A percentile compares a stretch with the other conserved stretches of the same genome.
These are phyloP conservation scores for Latrodectus geometricus DNA, from an alignment of 1,140 invertebrate species.

Conservation along the genomic window DNA sequence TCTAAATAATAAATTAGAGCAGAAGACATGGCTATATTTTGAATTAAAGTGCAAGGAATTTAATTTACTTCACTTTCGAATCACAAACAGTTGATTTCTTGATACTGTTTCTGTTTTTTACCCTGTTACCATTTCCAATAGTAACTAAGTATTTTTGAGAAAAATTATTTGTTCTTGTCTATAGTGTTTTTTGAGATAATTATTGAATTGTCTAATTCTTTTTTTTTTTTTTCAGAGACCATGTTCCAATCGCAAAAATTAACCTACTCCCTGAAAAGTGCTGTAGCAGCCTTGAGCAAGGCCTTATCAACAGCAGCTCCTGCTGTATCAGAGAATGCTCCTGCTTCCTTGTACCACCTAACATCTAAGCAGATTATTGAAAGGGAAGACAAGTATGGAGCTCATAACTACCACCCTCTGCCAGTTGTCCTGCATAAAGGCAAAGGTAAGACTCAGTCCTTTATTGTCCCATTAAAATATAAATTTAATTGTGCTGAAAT, in stretches of 20 bases:
- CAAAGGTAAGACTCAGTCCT: constrained; percentile 76
- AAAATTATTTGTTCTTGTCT: too few relatives aligned
- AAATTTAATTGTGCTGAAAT: constrained; percentile 5
- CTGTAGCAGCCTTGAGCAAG: background rate
- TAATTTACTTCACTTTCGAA: too few relatives aligned
- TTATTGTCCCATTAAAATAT: constrained; percentile 21
- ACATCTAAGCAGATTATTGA: constrained; percentile 73
- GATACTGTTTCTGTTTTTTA: too few relatives aligned
- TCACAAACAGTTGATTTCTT: too few relatives aligned
- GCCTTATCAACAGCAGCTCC: constrained; percentile 10
- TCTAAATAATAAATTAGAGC: too few relatives aligned
- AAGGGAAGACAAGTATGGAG: constrained; percentile 88
- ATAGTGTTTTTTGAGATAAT: too few relatives aligned
- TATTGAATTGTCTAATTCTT: too few relatives aligned
- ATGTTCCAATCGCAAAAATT: constrained; percentile 8
- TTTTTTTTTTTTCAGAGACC: background rate
- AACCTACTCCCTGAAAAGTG: background rate
- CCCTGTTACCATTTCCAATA: too few relatives aligned
- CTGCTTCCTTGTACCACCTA: constrained; percentile 7
- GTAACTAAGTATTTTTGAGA: too few relatives aligned
- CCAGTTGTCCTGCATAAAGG: constrained; percentile 88
- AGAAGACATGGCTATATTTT: too few relatives aligned
- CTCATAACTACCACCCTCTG: constrained; percentile 96
- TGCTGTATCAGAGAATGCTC: background rate
- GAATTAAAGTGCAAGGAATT: too few relatives aligned